These are phyloP conservation scores for Actenoides hombroni DNA, from an alignment of 2,113 vertebrate genomes.

Conservation along the genomic window DNA sequence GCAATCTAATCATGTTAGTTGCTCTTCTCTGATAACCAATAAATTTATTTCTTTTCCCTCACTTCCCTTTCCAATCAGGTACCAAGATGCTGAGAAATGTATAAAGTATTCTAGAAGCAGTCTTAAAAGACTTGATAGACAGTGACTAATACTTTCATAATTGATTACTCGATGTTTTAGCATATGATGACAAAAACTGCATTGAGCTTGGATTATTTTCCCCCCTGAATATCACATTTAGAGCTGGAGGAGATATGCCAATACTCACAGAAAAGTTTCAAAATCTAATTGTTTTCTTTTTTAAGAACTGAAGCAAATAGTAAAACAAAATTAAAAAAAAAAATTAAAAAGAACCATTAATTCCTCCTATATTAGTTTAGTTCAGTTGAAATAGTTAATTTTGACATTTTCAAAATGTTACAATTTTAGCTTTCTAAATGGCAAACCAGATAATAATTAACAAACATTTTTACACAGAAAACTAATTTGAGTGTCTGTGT, in stretches of 20 bases:
- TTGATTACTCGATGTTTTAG: background rate
- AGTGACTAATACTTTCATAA: constrained; percentile 10
- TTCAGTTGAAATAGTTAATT: background rate
- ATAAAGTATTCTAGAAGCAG: background rate
- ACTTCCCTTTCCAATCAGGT: background rate
- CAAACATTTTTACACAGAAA: background rate
- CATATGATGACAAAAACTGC: background rate
- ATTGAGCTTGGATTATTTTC: background rate
- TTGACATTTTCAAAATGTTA: background rate
- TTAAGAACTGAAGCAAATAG: background rate
- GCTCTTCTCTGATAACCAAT: background rate
- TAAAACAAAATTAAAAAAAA: background rate
- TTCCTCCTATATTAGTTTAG: background rate
- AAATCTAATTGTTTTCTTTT: background rate
- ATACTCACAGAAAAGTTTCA: background rate
- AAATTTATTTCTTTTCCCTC: background rate
- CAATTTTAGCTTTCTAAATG: background rate
- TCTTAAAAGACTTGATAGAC: background rate
- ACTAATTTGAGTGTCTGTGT: background rate
- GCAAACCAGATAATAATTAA: background rate
- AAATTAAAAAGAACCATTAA: background rate
- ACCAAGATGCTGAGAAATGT: background rate
- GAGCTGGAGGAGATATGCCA: background rate
- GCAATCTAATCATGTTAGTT: background rate
- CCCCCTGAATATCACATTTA: background rate